These are phyloP conservation scores for Hanleya hanleyi DNA, from an alignment of 2,888 invertebrate genomes.

Conservation along the genomic window DNA sequence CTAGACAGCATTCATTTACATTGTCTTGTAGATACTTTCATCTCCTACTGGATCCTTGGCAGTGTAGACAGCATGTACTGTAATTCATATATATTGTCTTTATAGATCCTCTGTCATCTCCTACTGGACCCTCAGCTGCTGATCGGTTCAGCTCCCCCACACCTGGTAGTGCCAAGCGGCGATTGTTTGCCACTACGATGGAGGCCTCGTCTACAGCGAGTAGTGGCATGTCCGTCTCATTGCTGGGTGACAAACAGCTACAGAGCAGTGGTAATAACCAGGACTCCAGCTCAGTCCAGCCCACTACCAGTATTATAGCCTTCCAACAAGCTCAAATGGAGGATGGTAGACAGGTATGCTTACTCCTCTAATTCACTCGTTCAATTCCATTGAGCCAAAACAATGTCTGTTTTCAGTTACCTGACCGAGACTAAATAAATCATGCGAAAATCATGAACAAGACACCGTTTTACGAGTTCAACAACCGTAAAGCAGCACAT, in stretches of 20 bases:
- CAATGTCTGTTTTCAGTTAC: too few relatives aligned
- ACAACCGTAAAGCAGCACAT: too few relatives aligned
- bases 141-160: conserved; percentile 70
- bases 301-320: conserved; percentile 48
- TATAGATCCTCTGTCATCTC: conserved; percentile 59
- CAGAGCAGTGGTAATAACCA: background rate
- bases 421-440: too few relatives aligned
- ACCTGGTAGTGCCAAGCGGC: conserved; percentile 71
- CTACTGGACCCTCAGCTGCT: conserved; percentile 61
- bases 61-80: too few relatives aligned
- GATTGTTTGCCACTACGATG: conserved; percentile 60
- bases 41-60: too few relatives aligned
- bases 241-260: conserved; percentile 1
- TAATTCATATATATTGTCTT: too few relatives aligned
- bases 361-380: too few relatives aligned
- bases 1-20: too few relatives aligned
- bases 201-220: background rate
- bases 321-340: conserved; percentile 60
- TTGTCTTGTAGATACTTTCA: too few relatives aligned
- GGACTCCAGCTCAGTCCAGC: background rate
- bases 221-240: background rate
- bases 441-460: too few relatives aligned
- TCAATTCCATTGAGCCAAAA: too few relatives aligned
- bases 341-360: conserved; percentile 64
- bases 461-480: too few relatives aligned